These are phyloP conservation scores for Agrilus planipennis DNA, from an alignment of 1,140 invertebrate species.

Conservation along the genomic window DNA sequence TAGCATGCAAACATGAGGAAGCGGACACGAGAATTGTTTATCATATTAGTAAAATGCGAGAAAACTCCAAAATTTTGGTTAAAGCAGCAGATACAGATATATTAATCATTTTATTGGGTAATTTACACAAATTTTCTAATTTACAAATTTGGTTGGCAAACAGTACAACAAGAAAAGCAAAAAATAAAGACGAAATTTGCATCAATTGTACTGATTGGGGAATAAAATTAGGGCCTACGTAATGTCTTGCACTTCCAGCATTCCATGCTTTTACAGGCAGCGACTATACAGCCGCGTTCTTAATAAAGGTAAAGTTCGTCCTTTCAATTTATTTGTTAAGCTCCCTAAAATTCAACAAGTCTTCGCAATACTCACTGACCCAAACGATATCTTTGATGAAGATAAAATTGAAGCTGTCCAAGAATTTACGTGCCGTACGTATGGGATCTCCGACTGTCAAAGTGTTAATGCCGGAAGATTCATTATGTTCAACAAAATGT, in stretches of 20 bases:
- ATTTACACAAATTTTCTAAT: conserved; percentile 25
- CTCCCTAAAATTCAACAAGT: conserved; percentile 22
- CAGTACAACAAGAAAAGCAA: conserved; percentile 16
- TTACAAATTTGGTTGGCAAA: conserved; percentile 23
- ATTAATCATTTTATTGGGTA: conserved; percentile 26
- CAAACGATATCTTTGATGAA: conserved; percentile 19
- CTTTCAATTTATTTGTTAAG: conserved; percentile 25
- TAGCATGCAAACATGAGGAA: conserved; percentile 26
- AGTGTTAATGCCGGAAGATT: conserved; percentile 21
- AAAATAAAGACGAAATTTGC: conserved; percentile 13
- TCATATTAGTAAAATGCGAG: conserved; percentile 17
- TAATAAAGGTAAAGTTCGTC: conserved; percentile 29
- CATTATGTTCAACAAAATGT: conserved; percentile 19
- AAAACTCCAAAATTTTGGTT: conserved; percentile 17
- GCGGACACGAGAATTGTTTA: conserved; percentile 23
- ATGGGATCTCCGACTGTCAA: conserved; percentile 20
- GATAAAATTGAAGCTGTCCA: conserved; percentile 16
- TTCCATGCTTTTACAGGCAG: conserved; percentile 31
- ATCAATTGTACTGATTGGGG: conserved; percentile 28
- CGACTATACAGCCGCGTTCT: conserved; percentile 30
- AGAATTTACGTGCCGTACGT: conserved; percentile 20
- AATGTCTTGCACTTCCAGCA: conserved; percentile 22
- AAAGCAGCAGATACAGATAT: conserved; percentile 27
- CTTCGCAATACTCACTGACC: conserved; percentile 27
- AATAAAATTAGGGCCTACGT: conserved; percentile 20